Conservation (phyloP, 2,888 invertebrate species). For the Macaria liturata region DNA sequence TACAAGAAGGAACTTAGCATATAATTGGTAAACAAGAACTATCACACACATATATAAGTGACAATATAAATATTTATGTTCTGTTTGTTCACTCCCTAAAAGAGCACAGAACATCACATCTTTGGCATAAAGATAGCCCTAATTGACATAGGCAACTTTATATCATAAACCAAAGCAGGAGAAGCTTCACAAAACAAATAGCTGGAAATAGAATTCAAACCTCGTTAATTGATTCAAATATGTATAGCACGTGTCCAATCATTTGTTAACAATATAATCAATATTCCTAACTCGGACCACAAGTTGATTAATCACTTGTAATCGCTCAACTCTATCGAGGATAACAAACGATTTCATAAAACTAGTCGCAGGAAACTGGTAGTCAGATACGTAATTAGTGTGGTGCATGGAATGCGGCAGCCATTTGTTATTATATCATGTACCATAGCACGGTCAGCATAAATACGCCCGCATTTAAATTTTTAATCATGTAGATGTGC, state of each 20-base stretch:
- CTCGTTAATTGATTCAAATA: too few relatives aligned
- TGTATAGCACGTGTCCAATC: conserved; percentile 6
- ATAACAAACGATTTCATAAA: conserved; percentile 35
- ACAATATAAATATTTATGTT: too few relatives aligned
- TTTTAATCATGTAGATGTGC: conserved; percentile 61
- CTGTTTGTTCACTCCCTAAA: too few relatives aligned
- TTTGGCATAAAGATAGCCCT: too few relatives aligned
- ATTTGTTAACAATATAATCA: conserved; percentile 3
- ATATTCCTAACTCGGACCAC: not conserved
- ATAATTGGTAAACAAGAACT: too few relatives aligned
- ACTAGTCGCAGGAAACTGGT: conserved; percentile 9
- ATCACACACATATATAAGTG: too few relatives aligned
- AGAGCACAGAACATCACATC: too few relatives aligned
- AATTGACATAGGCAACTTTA: too few relatives aligned
- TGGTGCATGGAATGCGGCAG: conserved; percentile 73
- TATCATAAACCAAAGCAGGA: too few relatives aligned
- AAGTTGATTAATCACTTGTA: conserved; percentile 30
- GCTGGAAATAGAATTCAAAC: too few relatives aligned
- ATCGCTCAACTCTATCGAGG: conserved; percentile 32
- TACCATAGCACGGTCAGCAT: conserved; percentile 62
- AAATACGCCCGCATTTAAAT: conserved; percentile 69
- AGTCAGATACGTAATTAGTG: conserved; percentile 54
- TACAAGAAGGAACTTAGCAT: conserved; percentile 24
- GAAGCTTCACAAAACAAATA: too few relatives aligned
- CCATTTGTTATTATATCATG: conserved; percentile 65